Base-by-base conservation (phyloP, 37 sponge, comb jelly and placozoan species). In the Eunapius fragilis region DNA sequence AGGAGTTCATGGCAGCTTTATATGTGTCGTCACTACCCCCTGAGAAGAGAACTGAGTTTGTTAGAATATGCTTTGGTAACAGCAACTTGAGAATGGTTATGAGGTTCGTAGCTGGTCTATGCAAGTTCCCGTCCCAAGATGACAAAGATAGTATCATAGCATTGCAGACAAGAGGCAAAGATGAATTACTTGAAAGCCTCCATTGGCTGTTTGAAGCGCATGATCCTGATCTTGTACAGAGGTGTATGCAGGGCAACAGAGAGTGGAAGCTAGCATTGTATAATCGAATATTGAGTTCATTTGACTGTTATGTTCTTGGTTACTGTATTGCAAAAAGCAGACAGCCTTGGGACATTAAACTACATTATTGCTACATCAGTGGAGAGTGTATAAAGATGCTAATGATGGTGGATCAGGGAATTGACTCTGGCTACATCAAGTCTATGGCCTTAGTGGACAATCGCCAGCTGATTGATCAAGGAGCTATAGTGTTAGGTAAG, bases 1-100 rank as follows among this genome's bases (percentile, higher is more conserved):
- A 89, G 30, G 89, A 89, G 73, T 89, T 84, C 38, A 69, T 88
- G 41, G 88, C 88, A 37, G 88, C 88, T 36, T 82, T 67, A 33
- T 75, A 75, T 47, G 32, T 88, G 23, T 88, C 38, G 25, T 45
- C 25, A 38, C 71, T 76, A 14, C 47, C 67, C 28, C 47, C 71
- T 78, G 33, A 27, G 19, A 27, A 31, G 35, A 71, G 67, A 78
- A 30, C 23, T 24, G 71, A 78, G 27, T 6, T 85, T 41, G 48
- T 78, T 78, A 31, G 37, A 78, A 70, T 68, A 68, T 72, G 31
- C 74, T 27, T 47, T 47, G 37, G n/a, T 28, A 75, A 77, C 24
- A 27, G 25, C 30, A 70, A 69, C 31, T 67, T 27, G 69, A 70
- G 23, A 23, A 69, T 85, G 30, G 79, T 78, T 19, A 67, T 67